Conservation (phyloP, 2,888 invertebrate genomes). For the Pristionchus exspectatus region DNA sequence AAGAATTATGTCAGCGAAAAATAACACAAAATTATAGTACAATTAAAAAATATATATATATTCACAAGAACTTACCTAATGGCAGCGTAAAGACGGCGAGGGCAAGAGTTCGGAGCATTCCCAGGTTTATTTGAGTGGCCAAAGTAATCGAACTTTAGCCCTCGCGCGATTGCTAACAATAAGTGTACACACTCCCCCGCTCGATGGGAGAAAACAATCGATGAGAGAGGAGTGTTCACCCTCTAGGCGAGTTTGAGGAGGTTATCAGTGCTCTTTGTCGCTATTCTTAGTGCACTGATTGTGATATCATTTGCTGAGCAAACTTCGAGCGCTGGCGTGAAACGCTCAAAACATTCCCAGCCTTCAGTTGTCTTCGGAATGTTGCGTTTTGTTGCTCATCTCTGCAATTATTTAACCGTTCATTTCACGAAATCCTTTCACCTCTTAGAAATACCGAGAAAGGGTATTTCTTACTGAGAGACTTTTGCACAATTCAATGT, state of each 20-base stretch:
- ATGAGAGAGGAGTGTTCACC: background rate
- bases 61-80: background rate
- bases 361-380: too few species aligned
- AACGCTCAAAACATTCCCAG: too few species aligned
- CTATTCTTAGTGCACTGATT: background rate
- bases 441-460: too few species aligned
- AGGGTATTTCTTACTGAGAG: too few species aligned
- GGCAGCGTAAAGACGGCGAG: background rate
- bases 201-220: conserved; percentile 4
- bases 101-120: background rate
- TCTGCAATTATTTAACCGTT: too few species aligned
- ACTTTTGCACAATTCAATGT: too few species aligned
- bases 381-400: too few species aligned
- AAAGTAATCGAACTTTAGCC: background rate
- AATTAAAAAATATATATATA: background rate
- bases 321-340: background rate
- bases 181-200: background rate
- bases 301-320: background rate
- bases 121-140: background rate
- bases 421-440: too few species aligned
- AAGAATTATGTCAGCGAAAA: too few species aligned
- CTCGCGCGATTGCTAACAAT: background rate
- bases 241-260: background rate
- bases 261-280: conserved; percentile 9
- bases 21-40: too few species aligned